Percentiles rank a stretch among this genome's conserved stretches.
phyloP scores from a whole-genome alignment of 2,797 vertebrate genomes.

The Danio jaintianensis region DNA sequence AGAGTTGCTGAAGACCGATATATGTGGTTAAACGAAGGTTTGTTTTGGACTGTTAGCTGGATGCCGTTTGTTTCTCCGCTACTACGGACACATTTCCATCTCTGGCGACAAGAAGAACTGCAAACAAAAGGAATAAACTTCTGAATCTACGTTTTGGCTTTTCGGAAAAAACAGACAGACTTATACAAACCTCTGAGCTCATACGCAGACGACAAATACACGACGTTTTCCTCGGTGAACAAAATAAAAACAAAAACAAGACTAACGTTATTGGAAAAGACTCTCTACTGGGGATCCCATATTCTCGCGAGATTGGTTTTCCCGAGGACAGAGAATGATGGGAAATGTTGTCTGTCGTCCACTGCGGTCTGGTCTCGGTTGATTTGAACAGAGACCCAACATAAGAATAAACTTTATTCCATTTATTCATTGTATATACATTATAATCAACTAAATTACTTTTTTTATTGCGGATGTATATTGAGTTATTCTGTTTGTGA shows the following conservation, averaged over 20 bases:
- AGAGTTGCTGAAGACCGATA: neutral
- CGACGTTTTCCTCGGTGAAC: neutral
- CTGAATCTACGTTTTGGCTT: slow-evolving; percentile 1
- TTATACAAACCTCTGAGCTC: neutral
- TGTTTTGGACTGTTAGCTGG: slow-evolving; percentile 27
- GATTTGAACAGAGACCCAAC: neutral
- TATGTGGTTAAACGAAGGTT: neutral
- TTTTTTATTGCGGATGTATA: too few species aligned
- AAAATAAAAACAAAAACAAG: slow-evolving; percentile 38
- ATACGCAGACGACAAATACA: neutral
- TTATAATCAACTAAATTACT: too few species aligned
- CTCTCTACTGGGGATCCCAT: neutral
- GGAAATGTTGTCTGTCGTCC: slow-evolving; percentile 22
- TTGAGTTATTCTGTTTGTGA: too few species aligned
- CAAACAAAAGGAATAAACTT: slow-evolving; percentile 12
- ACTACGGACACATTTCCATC: slow-evolving; percentile 49
- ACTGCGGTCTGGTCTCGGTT: neutral
- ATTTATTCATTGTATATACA: too few species aligned
- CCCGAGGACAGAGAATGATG: neutral
- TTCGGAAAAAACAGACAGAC: neutral
- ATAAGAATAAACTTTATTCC: too few species aligned
- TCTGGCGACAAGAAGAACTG: slow-evolving; percentile 18
- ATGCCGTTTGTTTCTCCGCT: slow-evolving; percentile 28
- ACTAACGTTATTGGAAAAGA: slow-evolving; percentile 18
- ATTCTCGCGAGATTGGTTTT: slow-evolving; percentile 41